Percentiles rank a stretch among this genome's conserved stretches.
Conservation (phyloP, 2,797 vertebrate genomes). For the Cirrhinus molitorella region DNA sequence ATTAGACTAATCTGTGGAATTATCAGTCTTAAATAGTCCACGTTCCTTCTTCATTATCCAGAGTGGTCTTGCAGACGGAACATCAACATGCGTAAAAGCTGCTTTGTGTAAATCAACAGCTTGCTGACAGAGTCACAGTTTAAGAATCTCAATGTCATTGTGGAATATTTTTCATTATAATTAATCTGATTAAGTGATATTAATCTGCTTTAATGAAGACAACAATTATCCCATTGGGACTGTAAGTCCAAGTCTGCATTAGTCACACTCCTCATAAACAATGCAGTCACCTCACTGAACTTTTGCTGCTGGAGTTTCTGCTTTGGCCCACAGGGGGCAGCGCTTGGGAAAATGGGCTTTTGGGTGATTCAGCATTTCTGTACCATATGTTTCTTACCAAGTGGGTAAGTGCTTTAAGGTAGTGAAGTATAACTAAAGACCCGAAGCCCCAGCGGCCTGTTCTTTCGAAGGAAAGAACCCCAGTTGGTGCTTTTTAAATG, state of each 20-base stretch:
- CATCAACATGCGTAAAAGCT: neutral
- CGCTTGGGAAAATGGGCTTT: constrained; percentile 23
- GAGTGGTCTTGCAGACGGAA: constrained; percentile 48
- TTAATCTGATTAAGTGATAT: neutral
- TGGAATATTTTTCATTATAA: neutral
- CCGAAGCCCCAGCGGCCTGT: constrained; percentile 31
- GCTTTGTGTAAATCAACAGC: constrained; percentile 8
- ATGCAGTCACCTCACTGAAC: neutral
- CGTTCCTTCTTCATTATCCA: constrained; percentile 66
- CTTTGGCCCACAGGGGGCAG: constrained; percentile 40
- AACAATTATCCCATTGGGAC: constrained; percentile 24
- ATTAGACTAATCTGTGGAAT: constrained; percentile 87
- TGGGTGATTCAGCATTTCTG: constrained; percentile 57
- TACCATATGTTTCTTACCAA: constrained; percentile 22
- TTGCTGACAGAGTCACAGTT: neutral
- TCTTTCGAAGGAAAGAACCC: constrained; percentile 29
- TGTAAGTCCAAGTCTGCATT: constrained; percentile 16
- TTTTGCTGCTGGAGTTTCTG: constrained; percentile 21
- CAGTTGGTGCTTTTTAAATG: constrained; percentile 39
- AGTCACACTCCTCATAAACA: constrained; percentile 21
- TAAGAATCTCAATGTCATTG: constrained; percentile 16
- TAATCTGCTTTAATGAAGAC: constrained; percentile 22
- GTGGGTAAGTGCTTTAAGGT: constrained; percentile 16
- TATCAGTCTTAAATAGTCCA: constrained; percentile 74
- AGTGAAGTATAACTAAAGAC: constrained; percentile 48